These are phyloP conservation scores for Tychaedon coryphoeus DNA, from an alignment of 2,113 vertebrate genomes.

Conservation along the genomic window DNA sequence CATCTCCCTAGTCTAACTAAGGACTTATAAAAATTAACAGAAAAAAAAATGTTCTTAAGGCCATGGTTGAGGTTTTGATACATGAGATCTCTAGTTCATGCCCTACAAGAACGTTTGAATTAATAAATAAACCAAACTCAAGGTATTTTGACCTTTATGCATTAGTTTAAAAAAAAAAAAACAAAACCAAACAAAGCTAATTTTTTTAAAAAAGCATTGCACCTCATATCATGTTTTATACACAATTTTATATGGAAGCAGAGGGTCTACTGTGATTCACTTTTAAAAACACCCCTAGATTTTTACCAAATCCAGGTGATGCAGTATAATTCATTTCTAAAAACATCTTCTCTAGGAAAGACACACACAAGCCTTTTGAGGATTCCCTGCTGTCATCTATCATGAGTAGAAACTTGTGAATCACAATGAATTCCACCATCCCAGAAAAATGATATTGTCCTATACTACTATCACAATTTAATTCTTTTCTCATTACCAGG, in stretches of 20 bases:
- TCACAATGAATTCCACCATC: neutral
- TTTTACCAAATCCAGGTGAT: conserved; percentile 1
- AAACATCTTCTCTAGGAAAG: neutral
- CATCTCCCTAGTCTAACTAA: neutral
- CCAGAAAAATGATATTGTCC: conserved; percentile 18
- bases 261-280: neutral
- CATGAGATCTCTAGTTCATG: neutral
- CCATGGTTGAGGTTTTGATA: neutral
- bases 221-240: neutral
- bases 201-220: neutral
- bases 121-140: neutral
- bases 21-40: neutral
- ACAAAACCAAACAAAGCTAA: neutral
- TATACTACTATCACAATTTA: conserved; percentile 53
- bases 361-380: neutral
- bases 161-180: neutral
- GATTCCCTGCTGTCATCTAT: neutral
- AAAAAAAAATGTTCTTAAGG: neutral
- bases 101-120: neutral
- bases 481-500: conserved; percentile 37
- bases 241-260: neutral
- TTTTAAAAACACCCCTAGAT: conserved; percentile 46
- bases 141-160: neutral
- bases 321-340: neutral
- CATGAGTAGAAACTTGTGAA: neutral